Evolutionary conservation across 2,113 vertebrate species (phyloP), one percentile per base, ranked within the genome.

Genomic region (Terrapene triunguis): DNA sequence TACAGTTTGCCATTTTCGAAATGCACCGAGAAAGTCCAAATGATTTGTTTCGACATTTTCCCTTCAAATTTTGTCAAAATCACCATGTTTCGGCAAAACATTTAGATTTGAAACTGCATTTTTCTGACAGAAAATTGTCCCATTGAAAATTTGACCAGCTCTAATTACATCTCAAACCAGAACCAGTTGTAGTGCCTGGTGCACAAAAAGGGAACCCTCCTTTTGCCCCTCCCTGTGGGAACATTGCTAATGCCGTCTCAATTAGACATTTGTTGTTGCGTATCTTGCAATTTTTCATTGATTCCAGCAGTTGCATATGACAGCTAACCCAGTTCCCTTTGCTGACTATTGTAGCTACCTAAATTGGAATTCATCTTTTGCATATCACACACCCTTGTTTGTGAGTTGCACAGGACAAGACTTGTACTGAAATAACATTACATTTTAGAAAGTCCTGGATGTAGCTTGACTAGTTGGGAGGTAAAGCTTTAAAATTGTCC

Each of bases 301-400:
- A 29, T 85, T 89, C 81, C 53, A 86, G 42, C 62, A 93, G 84
- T 72, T 91, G 78, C 35, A 69, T 16, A n/a, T n/a, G 62, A n/a
- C 35, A 69, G 16, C 32, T 69, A 35, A 69, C 62, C 16, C 35
- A 9, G 32, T n/a, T 69, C 62, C 35, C 14, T 80, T 86, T 91
- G 72, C 90, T 59, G 59, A 35, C 42, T 69, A 89, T 59, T 88
- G 85, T 72, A 94, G 82, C 90, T 92, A 87, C 72, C 74, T 53
- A 38, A 89, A 80, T 76, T 94, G 85, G 57, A 95, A 93, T 82
- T 82, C 85, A 86, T 29, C 55, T 38, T 44, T 78, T 82, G 51
- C 35, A 29, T 83, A 65, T 13, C 59, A 90, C 89, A 82, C 9
- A 90, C 8, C 10, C 10, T 62, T 76, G n/a, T 94, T 35, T 88